Evolutionary conservation across 1,140 invertebrate genomes (phyloP), one percentile per base, ranked within the genome.

Genomic region (Zaprionus inermis): DNA sequence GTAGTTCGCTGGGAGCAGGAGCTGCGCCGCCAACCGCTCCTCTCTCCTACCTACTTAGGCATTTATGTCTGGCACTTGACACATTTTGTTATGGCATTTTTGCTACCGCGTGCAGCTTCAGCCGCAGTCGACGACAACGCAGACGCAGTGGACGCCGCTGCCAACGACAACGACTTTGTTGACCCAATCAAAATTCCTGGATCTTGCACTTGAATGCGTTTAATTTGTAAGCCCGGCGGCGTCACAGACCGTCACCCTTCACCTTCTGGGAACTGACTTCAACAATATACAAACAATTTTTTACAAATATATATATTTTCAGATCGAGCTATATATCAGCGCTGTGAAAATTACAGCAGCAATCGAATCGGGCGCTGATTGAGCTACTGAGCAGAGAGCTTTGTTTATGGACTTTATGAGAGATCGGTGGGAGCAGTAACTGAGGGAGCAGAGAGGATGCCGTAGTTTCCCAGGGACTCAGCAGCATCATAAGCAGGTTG

Each of bases 61-160:
- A 89, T 89, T 89, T 90, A 89, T 89, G 84, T 89, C 84, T 89
- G 84, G 85, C 84, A 89, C 84, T 90, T 89, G 85, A 89, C 84
- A 89, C 84, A 89, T 89, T 89, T 89, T 89, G 84, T 89, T 81
- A 88, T 90, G 84, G 84, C 85, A 89, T 89, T 84, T 77, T 80
- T 85, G 82, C 82, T 85, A 85, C 82, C 76, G 78, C 65, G 60
- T 63, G 38, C 38, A 41, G 38, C 12, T 63, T 60, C 55, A 41
- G 44, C 41, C 71, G 24, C 16, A 30, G 44, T 49, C 44, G 51
- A 49, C 24, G 11, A 1, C 52, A 11, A 10, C 49, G 10, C 9
- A 20, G 14, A 28, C 3, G 24, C 24, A 28, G 24, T 28, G 24
- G 24, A 28, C 24, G 24, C 24, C 24, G 3, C 24, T 28, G 24